Percentiles rank a stretch among this genome's conserved stretches.
phyloP scores from a whole-genome alignment of 1,140 invertebrate genomes.

The Camponotus pennsylvanicus region DNA sequence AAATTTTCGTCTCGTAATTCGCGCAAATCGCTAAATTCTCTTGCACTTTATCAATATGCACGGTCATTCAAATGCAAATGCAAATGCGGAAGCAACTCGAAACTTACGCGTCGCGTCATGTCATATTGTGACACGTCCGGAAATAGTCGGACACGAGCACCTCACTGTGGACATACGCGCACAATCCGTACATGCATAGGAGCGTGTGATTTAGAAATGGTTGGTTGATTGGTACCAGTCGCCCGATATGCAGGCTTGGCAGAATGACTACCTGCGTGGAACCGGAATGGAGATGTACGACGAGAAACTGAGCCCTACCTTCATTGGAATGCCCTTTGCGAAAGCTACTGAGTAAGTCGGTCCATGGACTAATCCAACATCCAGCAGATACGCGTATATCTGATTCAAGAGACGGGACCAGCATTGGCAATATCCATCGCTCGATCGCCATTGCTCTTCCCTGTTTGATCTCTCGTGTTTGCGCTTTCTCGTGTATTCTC shows the following conservation, averaged over 20 bases:
- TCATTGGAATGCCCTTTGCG: slow-evolving; percentile 99
- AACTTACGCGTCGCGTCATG: slow-evolving; percentile 40
- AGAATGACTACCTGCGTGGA: slow-evolving; percentile 99
- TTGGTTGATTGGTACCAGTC: slow-evolving; percentile 91
- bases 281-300: slow-evolving; percentile 99
- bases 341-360: slow-evolving; percentile 98
- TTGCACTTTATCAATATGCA: background rate
- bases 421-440: background rate
- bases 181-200: slow-evolving; percentile 84
- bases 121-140: slow-evolving; percentile 51
- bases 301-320: slow-evolving; percentile 97
- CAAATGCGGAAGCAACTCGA: background rate
- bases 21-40: background rate
- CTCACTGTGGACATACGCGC: slow-evolving; percentile 70
- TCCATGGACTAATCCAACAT: slow-evolving; percentile 80
- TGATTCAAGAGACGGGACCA: slow-evolving; percentile 72
- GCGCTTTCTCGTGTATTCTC: background rate
- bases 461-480: slow-evolving; percentile 30
- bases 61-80: background rate
- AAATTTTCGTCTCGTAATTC: background rate
- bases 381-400: slow-evolving; percentile 69
- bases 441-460: background rate
- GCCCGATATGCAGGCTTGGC: slow-evolving; percentile 98
- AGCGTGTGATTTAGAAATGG: slow-evolving; percentile 85
- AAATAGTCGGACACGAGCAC: slow-evolving; percentile 34